phyloP scores from a whole-genome alignment of 2,888 invertebrate species.

The Aphrophora alni region DNA sequence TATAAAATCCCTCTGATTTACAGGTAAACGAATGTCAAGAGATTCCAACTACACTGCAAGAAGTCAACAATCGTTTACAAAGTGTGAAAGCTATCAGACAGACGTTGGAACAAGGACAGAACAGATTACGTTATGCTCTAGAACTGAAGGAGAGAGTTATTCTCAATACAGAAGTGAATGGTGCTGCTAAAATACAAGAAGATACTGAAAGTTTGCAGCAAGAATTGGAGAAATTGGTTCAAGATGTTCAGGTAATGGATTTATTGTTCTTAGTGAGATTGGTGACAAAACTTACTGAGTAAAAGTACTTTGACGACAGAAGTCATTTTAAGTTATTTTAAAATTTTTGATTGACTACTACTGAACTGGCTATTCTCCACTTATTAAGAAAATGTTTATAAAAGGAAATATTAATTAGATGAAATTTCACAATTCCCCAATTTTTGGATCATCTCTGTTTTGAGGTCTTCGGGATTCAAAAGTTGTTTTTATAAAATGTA shows the following conservation, averaged over 20 bases:
- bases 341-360: too few relatives aligned
- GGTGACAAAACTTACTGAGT: too few relatives aligned
- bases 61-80: conserved; percentile 85
- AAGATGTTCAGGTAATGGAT: conserved; percentile 68
- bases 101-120: conserved; percentile 91
- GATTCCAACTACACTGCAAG: conserved; percentile 79
- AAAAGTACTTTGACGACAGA: too few relatives aligned
- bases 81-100: conserved; percentile 88
- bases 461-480: too few relatives aligned
- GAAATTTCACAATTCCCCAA: too few relatives aligned
- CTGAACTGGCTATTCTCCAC: too few relatives aligned
- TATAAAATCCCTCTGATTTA: too few relatives aligned
- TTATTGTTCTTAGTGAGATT: not conserved
- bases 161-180: conserved; percentile 88
- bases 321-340: too few relatives aligned
- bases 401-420: too few relatives aligned
- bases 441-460: too few relatives aligned
- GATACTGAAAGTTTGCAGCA: conserved; percentile 87
- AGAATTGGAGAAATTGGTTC: conserved; percentile 87
- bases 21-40: conserved; percentile 73
- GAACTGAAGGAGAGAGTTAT: conserved; percentile 93
- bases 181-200: conserved; percentile 88
- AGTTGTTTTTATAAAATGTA: too few relatives aligned
- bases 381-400: too few relatives aligned
- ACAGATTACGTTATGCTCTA: conserved; percentile 80